Percentiles rank a stretch among this genome's conserved stretches.
Evolutionary conservation across 1,140 invertebrate genomes (phyloP).

Genomic region (Trachelipus rathkii): DNA sequence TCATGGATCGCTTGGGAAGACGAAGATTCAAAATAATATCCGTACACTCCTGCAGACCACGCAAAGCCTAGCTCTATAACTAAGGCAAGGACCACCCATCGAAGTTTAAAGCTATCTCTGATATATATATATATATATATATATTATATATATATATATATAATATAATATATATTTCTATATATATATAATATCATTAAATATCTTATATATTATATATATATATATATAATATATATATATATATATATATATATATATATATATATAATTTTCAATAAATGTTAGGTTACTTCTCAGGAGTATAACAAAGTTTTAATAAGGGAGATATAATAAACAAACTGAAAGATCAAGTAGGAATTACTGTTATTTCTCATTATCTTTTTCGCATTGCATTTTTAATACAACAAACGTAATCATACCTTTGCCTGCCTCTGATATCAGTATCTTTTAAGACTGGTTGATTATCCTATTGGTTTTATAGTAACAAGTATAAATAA

Average conservation of each 20-base stretch:
- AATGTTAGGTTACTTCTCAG: no score
- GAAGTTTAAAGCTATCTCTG: conserved; percentile 27
- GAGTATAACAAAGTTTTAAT: no score
- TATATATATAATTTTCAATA: no score
- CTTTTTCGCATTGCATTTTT: background rate
- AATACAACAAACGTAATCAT: background rate
- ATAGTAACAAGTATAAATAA: conserved; percentile 23
- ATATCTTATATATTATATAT: no score
- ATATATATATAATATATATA: background rate
- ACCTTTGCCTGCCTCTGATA: conserved; percentile 41
- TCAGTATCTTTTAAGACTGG: conserved; percentile 31
- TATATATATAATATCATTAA: no score
- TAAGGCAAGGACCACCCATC: conserved; percentile 21
- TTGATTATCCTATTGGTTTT: conserved; percentile 29
- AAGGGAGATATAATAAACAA: no score
- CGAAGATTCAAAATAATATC: background rate
- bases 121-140: no score
- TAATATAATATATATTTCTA: no score
- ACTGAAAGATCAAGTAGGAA: background rate
- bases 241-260: background rate
- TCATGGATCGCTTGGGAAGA: conserved; percentile 7
- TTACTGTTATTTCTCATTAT: background rate
- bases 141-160: no score
- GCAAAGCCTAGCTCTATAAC: conserved; percentile 4
- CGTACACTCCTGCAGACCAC: conserved; percentile 16